These are phyloP conservation scores for Lordiphosa andalusiaca DNA, from an alignment of 2,888 invertebrate species.

Conservation along the genomic window DNA sequence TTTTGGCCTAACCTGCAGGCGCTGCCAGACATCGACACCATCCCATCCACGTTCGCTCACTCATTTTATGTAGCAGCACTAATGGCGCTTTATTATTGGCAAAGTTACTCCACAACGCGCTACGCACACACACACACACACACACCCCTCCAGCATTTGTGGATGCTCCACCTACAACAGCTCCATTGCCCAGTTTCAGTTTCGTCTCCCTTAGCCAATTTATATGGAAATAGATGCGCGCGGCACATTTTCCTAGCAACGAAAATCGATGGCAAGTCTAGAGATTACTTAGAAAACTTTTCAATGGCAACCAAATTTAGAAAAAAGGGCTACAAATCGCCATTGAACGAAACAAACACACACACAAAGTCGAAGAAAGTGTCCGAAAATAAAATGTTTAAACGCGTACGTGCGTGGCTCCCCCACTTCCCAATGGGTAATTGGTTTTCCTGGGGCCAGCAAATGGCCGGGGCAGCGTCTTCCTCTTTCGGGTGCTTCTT, in stretches of 20 bases:
- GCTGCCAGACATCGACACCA: background rate
- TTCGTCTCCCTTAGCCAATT: slow-evolving; percentile 56
- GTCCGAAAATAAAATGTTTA: slow-evolving; percentile 35
- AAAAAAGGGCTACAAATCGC: slow-evolving; percentile 8
- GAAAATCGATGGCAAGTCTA: slow-evolving; percentile 59
- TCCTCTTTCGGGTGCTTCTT: slow-evolving; percentile 17
- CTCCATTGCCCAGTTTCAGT: background rate
- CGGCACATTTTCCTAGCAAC: slow-evolving; percentile 62
- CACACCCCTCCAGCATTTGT: slow-evolving; percentile 37
- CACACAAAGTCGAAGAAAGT: background rate
- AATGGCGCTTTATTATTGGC: slow-evolving; percentile 76
- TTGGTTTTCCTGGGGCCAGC: slow-evolving; percentile 48
- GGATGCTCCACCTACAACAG: slow-evolving; percentile 35
- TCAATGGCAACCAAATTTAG: slow-evolving; percentile 3
- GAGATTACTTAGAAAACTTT: slow-evolving; percentile 48
- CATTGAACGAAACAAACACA: slow-evolving; percentile 13
- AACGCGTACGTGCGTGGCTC: slow-evolving; percentile 61
- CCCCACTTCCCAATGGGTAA: slow-evolving; percentile 24
- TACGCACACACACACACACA: slow-evolving; percentile 16
- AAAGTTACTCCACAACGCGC: slow-evolving; percentile 56
- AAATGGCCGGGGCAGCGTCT: slow-evolving; percentile 40
- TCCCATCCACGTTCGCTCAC: slow-evolving; percentile 5
- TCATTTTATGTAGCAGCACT: slow-evolving; percentile 74
- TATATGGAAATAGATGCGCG: slow-evolving; percentile 74
- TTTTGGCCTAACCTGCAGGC: slow-evolving; percentile 15